These are phyloP conservation scores for Apis florea DNA, from an alignment of 1,140 invertebrate genomes.

Conservation along the genomic window DNA sequence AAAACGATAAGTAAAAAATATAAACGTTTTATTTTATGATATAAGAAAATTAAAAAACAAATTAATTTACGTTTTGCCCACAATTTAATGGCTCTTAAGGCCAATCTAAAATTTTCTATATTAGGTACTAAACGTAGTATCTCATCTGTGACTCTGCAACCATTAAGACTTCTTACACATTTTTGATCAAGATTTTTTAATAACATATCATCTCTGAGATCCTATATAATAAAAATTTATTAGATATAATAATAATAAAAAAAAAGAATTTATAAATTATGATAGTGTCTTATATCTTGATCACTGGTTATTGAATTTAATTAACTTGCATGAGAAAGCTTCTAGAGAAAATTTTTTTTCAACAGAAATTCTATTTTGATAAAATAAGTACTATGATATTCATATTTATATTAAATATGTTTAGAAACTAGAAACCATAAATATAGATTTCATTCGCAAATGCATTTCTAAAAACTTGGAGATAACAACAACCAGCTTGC, in stretches of 20 bases:
- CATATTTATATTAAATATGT: too few species aligned
- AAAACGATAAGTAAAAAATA: conserved; percentile 15
- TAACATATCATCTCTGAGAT: conserved; percentile 94
- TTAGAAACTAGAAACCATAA: too few species aligned
- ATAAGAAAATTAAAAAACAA: background rate
- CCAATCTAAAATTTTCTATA: conserved; percentile 95
- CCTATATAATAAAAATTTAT: conserved; percentile 79
- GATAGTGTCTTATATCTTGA: too few species aligned
- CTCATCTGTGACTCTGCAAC: conserved; percentile 98
- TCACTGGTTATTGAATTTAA: too few species aligned
- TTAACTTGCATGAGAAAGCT: too few species aligned
- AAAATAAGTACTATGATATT: too few species aligned
- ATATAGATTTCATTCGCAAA: too few species aligned
- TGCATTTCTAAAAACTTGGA: too few species aligned
- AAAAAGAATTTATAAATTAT: background rate
- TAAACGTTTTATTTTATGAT: background rate
- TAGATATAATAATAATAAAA: conserved; percentile 1
- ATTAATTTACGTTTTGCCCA: conserved; percentile 97
- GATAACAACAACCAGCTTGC: too few species aligned
- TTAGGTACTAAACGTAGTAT: conserved; percentile 97
- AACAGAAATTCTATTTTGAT: too few species aligned
- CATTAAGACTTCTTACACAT: conserved; percentile 98
- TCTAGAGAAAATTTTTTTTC: too few species aligned
- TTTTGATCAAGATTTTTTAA: conserved; percentile 98
- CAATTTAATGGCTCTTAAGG: conserved; percentile 96